phyloP scores from a whole-genome alignment of 1,140 invertebrate species.

The Brachionus sp. region DNA sequence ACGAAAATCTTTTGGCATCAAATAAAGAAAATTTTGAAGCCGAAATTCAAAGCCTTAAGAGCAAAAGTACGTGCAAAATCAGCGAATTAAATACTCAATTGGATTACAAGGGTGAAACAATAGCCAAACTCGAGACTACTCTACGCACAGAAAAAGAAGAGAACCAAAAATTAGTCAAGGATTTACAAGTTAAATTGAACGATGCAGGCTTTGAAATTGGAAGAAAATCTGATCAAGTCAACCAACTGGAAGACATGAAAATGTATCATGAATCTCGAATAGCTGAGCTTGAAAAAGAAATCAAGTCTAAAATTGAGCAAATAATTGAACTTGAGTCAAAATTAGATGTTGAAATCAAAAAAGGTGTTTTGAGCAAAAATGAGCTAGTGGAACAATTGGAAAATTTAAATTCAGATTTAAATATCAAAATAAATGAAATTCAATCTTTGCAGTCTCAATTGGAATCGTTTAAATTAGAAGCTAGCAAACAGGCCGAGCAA shows the following conservation, averaged over 20 bases:
- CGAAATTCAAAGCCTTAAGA: background rate
- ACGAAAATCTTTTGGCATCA: background rate
- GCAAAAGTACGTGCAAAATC: background rate
- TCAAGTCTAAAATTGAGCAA: conserved; percentile 23
- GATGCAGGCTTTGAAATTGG: background rate
- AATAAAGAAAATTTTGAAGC: conserved; percentile 1
- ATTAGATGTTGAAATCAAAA: background rate
- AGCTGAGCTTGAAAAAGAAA: background rate
- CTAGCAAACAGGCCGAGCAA: background rate
- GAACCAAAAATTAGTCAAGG: background rate
- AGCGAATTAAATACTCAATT: conserved; percentile 29
- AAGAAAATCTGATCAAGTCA: background rate
- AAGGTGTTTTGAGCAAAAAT: background rate
- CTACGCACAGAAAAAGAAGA: conserved; percentile 14
- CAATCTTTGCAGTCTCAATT: background rate
- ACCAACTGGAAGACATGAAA: background rate
- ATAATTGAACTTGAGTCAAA: background rate
- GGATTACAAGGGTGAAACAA: background rate
- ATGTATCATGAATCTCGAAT: background rate
- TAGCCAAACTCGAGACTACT: background rate
- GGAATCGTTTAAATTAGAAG: background rate
- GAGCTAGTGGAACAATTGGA: conserved; percentile 3
- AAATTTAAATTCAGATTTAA: background rate
- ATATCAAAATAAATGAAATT: background rate
- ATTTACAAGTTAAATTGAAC: background rate